A percentile compares a stretch with the other conserved stretches of the same genome.
These are phyloP conservation scores for Heliocidaris tuberculata DNA, from an alignment of 35 echinoderm and acorn worm genomes.

Conservation along the genomic window DNA sequence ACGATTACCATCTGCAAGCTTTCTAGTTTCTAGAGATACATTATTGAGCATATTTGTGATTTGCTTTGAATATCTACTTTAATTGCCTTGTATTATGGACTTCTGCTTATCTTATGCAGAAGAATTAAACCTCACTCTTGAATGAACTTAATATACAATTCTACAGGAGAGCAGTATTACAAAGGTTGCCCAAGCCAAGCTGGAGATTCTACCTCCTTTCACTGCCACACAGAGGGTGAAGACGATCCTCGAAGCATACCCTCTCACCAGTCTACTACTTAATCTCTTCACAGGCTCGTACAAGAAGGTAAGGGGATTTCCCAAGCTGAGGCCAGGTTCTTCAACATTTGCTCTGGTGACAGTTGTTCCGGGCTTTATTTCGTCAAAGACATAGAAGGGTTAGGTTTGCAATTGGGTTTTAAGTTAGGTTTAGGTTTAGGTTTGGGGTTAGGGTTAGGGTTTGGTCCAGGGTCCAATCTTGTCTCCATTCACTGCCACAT, in stretches of 20 bases:
- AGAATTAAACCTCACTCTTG: too few species aligned
- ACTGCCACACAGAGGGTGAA: constrained; percentile 80
- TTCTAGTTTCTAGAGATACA: too few species aligned
- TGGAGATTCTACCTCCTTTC: constrained; percentile 69
- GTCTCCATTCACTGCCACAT: constrained; percentile 73
- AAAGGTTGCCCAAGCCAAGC: constrained; percentile 44
- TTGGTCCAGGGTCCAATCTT: background rate
- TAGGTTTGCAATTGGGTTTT: too few species aligned
- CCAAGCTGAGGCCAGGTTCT: too few species aligned
- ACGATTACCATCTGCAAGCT: too few species aligned
- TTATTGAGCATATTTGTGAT: too few species aligned
- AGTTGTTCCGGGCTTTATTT: too few species aligned
- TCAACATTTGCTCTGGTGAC: too few species aligned
- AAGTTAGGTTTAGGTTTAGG: background rate
- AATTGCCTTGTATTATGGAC: too few species aligned
- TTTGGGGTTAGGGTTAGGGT: background rate
- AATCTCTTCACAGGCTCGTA: constrained; percentile 83
- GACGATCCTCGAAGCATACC: constrained; percentile 58
- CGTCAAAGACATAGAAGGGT: background rate
- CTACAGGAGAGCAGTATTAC: constrained; percentile 32
- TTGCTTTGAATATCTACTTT: too few species aligned
- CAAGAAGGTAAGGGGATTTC: constrained; percentile 68
- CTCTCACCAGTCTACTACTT: constrained; percentile 78
- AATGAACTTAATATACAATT: too few species aligned
- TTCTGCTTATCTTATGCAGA: too few species aligned